A percentile compares a stretch with the other conserved stretches of the same genome.
Conservation (phyloP, 2,797 vertebrate species). For the Acanthurus tractus region DNA sequence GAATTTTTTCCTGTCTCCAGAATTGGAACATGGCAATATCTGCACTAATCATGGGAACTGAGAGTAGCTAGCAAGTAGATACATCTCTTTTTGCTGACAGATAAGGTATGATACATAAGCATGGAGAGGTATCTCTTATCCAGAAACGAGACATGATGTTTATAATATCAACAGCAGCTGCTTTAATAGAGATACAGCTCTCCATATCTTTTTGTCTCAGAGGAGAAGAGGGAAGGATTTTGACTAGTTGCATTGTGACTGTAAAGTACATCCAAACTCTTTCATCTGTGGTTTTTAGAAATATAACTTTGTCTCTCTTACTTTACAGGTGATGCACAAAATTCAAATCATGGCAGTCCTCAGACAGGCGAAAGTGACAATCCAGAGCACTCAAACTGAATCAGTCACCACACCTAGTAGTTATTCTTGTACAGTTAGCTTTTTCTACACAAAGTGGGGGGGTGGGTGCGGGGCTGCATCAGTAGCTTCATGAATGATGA, state of each 20-base stretch:
- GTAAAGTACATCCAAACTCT: constrained; percentile 1
- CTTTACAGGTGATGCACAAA: constrained; percentile 57
- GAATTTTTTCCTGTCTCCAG: background rate
- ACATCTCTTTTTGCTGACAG: constrained; percentile 27
- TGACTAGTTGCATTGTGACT: constrained; percentile 16
- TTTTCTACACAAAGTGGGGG: constrained; percentile 2
- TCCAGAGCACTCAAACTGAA: constrained; percentile 33
- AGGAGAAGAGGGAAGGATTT: constrained; percentile 22
- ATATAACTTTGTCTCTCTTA: constrained; percentile 28
- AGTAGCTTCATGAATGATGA: constrained; percentile 27
- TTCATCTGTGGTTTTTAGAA: constrained; percentile 6
- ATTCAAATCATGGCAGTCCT: constrained; percentile 29
- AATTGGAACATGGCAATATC: constrained; percentile 22
- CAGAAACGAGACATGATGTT: constrained; percentile 48
- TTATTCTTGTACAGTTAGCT: background rate
- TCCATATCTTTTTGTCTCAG: background rate
- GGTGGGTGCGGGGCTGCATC: background rate
- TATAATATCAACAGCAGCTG: constrained; percentile 31
- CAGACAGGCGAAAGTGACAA: constrained; percentile 28
- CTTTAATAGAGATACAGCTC: constrained; percentile 32
- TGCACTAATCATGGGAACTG: constrained; percentile 22
- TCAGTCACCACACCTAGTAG: background rate
- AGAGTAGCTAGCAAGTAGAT: constrained; percentile 27
- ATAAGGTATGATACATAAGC: constrained; percentile 7
- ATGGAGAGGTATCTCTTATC: constrained; percentile 29